Conservation (phyloP, 2,113 vertebrate species). For the Lethenteron reissneri region DNA sequence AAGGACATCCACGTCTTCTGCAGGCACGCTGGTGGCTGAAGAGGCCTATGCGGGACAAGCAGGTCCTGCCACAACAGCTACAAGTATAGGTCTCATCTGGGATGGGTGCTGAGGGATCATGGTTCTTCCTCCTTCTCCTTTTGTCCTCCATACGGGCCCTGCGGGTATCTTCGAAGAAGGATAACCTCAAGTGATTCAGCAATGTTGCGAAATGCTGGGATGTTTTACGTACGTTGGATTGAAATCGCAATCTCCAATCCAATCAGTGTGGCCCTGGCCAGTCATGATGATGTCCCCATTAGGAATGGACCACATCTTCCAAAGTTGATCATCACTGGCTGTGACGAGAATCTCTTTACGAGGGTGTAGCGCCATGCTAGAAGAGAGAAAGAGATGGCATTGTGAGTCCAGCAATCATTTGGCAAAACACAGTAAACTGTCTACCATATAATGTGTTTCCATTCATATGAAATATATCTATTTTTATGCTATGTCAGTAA, state of each 20-base stretch:
- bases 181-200: no score
- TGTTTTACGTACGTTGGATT: slow-evolving; percentile 11
- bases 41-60: no score
- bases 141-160: no score
- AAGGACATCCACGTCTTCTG: no score
- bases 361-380: slow-evolving; percentile 27
- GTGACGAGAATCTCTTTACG: slow-evolving; percentile 21
- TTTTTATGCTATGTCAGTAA: neutral
- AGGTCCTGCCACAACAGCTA: no score
- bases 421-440: neutral
- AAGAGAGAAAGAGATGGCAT: neutral
- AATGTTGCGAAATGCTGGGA: no score
- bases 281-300: slow-evolving; percentile 27
- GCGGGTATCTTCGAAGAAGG: no score
- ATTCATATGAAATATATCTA: neutral
- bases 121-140: no score
- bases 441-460: neutral
- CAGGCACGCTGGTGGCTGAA: no score
- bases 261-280: slow-evolving; percentile 35
- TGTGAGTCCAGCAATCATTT: neutral
- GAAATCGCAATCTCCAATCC: slow-evolving; percentile 39
- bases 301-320: slow-evolving; percentile 33
- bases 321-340: slow-evolving; percentile 30
- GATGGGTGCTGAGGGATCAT: no score
- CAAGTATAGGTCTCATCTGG: no score